A percentile compares a stretch with the other conserved stretches of the same genome.
Conservation (phyloP, 2,888 invertebrate species). For the Cheilosia grossa region DNA sequence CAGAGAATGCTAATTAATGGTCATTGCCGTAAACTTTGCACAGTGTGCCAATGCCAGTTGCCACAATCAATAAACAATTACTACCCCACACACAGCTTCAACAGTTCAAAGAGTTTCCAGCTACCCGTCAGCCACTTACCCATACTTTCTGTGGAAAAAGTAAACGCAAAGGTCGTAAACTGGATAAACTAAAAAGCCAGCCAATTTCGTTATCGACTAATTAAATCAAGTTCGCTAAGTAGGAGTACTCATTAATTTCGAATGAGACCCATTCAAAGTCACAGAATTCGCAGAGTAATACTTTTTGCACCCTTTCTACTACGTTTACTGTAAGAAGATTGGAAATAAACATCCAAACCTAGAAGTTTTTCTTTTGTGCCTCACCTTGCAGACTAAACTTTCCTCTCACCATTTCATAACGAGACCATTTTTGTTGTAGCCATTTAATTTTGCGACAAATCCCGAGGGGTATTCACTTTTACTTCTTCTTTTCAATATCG, state of each 20-base stretch:
- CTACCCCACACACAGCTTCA: neutral
- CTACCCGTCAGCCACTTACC: slow-evolving; percentile 12
- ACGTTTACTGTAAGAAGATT: slow-evolving; percentile 6
- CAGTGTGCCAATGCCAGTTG: slow-evolving; percentile 52
- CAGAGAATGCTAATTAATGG: slow-evolving; percentile 57
- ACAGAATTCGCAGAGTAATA: neutral
- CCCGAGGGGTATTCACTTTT: slow-evolving; percentile 25
- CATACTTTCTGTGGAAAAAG: neutral
- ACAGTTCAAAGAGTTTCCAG: slow-evolving; percentile 3
- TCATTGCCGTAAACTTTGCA: slow-evolving; percentile 58
- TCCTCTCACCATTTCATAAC: neutral
- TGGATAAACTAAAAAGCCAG: slow-evolving; percentile 26
- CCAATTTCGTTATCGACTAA: slow-evolving; percentile 39
- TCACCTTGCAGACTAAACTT: too few relatives aligned
- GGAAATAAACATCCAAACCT: slow-evolving; percentile 1
- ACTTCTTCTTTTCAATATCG: neutral
- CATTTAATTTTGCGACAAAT: slow-evolving; percentile 43
- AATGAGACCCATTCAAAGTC: slow-evolving; percentile 47
- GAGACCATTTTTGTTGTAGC: slow-evolving; percentile 1
- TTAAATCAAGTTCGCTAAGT: slow-evolving; percentile 43
- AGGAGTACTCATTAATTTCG: slow-evolving; percentile 37
- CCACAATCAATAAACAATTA: slow-evolving; percentile 50
- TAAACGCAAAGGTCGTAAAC: slow-evolving; percentile 23
- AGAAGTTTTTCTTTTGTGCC: neutral
- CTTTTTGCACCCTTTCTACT: neutral